Conservation (phyloP, 2,113 vertebrate species). For the Baryphthengus martii region DNA sequence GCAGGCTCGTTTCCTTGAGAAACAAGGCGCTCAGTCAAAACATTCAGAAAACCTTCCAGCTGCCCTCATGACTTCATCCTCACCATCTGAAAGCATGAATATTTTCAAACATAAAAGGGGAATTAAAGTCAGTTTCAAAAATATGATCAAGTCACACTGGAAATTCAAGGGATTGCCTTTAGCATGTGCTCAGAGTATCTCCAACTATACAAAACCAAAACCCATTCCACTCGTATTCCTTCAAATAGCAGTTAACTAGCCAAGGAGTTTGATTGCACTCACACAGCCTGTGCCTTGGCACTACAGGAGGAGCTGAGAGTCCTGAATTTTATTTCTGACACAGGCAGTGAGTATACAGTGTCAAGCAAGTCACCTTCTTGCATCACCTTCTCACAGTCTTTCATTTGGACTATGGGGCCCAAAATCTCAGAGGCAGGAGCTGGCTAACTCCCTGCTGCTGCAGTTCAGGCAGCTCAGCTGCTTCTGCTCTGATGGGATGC, state of each 20-base stretch:
- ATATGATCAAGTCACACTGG: background rate
- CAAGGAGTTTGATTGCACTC: background rate
- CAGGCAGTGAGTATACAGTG: background rate
- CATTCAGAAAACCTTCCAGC: background rate
- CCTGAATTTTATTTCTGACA: background rate
- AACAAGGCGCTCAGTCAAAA: background rate
- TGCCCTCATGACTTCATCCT: background rate
- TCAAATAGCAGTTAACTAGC: background rate
- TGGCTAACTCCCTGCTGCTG: no score
- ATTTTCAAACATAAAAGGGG: background rate
- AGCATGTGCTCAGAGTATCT: background rate
- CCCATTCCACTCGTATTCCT: accelerated
- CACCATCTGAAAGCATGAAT: background rate
- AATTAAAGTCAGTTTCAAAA: background rate
- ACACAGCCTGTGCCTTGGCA: background rate
- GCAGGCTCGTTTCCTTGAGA: background rate
- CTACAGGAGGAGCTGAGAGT: background rate
- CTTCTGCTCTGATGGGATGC: background rate
- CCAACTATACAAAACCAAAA: background rate
- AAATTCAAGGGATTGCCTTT: background rate
- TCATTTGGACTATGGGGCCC: background rate
- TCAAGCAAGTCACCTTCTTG: background rate
- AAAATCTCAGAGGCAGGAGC: background rate
- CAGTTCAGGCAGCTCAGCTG: background rate
- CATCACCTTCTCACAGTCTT: background rate